Evolutionary conservation across 2,797 vertebrate species (phyloP), one percentile per base, ranked within the genome.

Genomic region (Clarias platycephalus): DNA sequence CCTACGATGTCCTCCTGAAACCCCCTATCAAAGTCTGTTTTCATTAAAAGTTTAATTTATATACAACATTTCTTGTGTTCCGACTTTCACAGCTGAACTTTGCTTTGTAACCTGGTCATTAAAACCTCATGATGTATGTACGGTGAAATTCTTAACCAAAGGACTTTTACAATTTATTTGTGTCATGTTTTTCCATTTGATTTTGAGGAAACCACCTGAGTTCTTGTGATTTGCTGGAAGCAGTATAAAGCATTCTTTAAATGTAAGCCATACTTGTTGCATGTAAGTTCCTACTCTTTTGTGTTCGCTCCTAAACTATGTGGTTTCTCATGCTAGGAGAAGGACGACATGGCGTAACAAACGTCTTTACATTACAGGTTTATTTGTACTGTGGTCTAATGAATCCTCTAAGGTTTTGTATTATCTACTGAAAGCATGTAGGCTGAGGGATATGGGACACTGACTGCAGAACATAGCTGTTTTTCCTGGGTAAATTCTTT

Each of bases 11-110:
- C 93, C 90, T 91, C 90, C 93, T 90, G 91, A 93, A 93, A 92
- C 93, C 93, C 94, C 93, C 90, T 87, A 83, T 86, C 92, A 93
- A 92, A 93, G 94, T 95, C 95, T 94, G 95, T 96, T 96, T 96
- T 95, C 92, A 89, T 94, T 96, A 92, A 92, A 93, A 94, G 89
- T 94, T 94, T 93, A 85, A 67, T 80, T 85, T 85, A 82, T 83
- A 93, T 87, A 83, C 84, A 79, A 71, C n/a, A 34, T 76, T 70
- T 49, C 44, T 53, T 55, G 26, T 82, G 74, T 90, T 91, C 91
- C 88, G 90, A 94, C 94, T 94, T 94, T 94, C 92, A 91, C 93
- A 93, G 93, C 91, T 90, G 44, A 63, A 88, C 92, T 95, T 90
- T 91, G 91, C 92, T 90, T 88, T 90, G 92, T 95, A 94, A 96